Percentiles rank a stretch among this genome's conserved stretches.
phyloP scores from a whole-genome alignment of 1,140 invertebrate species.

The Protaetia brevitarsis region DNA sequence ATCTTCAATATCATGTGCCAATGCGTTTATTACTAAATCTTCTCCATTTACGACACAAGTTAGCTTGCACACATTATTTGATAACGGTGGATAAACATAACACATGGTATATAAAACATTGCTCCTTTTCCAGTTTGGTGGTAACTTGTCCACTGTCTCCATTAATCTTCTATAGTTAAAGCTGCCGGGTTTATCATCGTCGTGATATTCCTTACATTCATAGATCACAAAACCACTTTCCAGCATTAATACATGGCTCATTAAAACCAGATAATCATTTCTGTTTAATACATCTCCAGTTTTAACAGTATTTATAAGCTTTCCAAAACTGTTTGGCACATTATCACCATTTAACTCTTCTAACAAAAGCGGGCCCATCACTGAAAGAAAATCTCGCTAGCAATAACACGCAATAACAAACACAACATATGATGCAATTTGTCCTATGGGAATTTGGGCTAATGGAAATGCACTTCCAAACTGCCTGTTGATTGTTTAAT shows the following conservation, averaged over 20 bases:
- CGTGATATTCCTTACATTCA: constrained; percentile 23
- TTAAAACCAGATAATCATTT: constrained; percentile 38
- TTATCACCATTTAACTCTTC: constrained; percentile 35
- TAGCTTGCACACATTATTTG: constrained; percentile 28
- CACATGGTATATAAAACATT: constrained; percentile 25
- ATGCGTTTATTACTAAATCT: constrained; percentile 41
- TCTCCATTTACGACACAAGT: constrained; percentile 30
- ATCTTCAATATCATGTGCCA: constrained; percentile 30
- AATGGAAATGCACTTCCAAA: constrained; percentile 20
- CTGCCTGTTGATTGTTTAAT: constrained; percentile 37
- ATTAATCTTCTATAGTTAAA: constrained; percentile 37
- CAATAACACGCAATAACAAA: constrained; percentile 8
- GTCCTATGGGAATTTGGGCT: constrained; percentile 7
- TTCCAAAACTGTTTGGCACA: constrained; percentile 30
- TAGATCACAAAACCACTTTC: constrained; percentile 42
- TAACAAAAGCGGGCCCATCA: constrained; percentile 38
- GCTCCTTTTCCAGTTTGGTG: constrained; percentile 31
- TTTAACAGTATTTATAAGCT: constrained; percentile 31
- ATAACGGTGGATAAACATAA: constrained; percentile 31
- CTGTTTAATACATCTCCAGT: constrained; percentile 23
- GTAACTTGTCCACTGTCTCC: constrained; percentile 27
- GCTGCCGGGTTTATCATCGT: constrained; percentile 23
- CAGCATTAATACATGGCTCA: constrained; percentile 43
- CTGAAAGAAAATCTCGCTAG: constrained; percentile 37
- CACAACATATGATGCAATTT: constrained; percentile 1